Conservation (phyloP, 2,888 invertebrate genomes). For the Dicycla oo region DNA sequence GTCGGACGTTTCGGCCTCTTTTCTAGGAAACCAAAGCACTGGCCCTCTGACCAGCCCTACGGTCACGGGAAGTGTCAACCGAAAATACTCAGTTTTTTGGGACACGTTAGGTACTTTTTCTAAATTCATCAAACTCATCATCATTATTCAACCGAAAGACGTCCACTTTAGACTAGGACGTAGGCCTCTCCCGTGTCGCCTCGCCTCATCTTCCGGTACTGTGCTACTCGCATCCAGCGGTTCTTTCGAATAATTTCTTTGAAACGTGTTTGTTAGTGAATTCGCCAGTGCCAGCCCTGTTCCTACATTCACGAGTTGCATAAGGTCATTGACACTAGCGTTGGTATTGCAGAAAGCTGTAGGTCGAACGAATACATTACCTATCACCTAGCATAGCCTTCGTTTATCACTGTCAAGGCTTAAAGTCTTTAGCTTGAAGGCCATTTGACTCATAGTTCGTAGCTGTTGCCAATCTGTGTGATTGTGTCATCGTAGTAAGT, state of each 20-base stretch:
- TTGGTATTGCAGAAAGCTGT: conserved; percentile 20
- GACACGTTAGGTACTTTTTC: neutral
- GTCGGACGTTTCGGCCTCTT: too few species aligned
- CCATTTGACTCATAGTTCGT: neutral
- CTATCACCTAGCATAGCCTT: conserved; percentile 28
- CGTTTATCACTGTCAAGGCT: conserved; percentile 48
- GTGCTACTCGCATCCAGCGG: neutral
- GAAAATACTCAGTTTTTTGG: too few species aligned
- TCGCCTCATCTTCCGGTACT: neutral
- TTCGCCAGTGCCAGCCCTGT: conserved; percentile 9
- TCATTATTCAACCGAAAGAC: neutral
- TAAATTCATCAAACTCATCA: neutral
- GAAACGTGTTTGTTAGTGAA: neutral
- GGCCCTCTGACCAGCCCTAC: too few species aligned
- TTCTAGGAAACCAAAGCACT: too few species aligned
- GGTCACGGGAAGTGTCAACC: too few species aligned
- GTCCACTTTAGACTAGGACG: neutral
- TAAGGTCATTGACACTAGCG: conserved; percentile 32
- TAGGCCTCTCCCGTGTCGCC: neutral
- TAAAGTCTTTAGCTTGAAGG: conserved; percentile 1
- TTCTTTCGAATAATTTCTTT: neutral
- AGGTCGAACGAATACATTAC: conserved; percentile 33
- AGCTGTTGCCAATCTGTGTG: conserved; percentile 3
- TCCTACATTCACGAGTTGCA: conserved; percentile 29
- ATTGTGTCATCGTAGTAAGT: neutral